Evolutionary conservation across 2,888 invertebrate genomes (phyloP).

Genomic region (Mesochorus sp.): DNA sequence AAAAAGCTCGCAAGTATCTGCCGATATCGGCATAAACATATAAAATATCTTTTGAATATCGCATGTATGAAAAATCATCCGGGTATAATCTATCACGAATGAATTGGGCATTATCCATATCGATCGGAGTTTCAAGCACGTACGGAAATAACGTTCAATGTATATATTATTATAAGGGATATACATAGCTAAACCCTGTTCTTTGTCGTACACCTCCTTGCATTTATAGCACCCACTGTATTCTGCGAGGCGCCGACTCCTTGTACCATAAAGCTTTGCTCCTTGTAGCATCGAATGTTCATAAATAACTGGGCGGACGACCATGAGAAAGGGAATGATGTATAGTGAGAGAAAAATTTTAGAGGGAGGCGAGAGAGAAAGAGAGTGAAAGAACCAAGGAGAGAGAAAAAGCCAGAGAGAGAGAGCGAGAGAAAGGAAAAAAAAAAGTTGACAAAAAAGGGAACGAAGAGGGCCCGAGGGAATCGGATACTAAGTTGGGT

Average conservation of each 20-base stretch:
- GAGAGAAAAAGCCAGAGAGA: conserved; percentile 16
- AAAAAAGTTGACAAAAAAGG: conserved; percentile 18
- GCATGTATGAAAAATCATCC: conserved; percentile 6
- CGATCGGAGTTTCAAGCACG: conserved; percentile 23
- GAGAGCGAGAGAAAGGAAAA: not conserved
- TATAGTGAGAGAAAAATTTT: not conserved
- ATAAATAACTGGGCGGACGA: conserved; percentile 43
- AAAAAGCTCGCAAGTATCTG: too few species aligned
- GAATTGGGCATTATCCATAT: conserved; percentile 17
- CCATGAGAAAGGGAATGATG: conserved; percentile 22
- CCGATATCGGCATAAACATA: too few species aligned
- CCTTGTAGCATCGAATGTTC: conserved; percentile 43
- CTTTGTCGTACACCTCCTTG: conserved; percentile 26
- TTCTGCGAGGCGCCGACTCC: conserved; percentile 8
- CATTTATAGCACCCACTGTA: conserved; percentile 31
- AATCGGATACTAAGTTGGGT: conserved; percentile 48
- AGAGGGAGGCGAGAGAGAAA: not conserved
- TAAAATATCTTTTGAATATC: too few species aligned
- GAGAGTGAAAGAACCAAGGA: not conserved
- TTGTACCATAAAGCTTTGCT: conserved; percentile 25
- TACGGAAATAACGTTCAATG: conserved; percentile 25
- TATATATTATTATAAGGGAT: not conserved
- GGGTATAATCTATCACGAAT: conserved; percentile 27
- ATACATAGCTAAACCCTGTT: not conserved
- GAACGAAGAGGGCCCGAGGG: conserved; percentile 18